Evolutionary conservation across 2,797 vertebrate genomes (phyloP).

Genomic region (Psittacula echo): DNA sequence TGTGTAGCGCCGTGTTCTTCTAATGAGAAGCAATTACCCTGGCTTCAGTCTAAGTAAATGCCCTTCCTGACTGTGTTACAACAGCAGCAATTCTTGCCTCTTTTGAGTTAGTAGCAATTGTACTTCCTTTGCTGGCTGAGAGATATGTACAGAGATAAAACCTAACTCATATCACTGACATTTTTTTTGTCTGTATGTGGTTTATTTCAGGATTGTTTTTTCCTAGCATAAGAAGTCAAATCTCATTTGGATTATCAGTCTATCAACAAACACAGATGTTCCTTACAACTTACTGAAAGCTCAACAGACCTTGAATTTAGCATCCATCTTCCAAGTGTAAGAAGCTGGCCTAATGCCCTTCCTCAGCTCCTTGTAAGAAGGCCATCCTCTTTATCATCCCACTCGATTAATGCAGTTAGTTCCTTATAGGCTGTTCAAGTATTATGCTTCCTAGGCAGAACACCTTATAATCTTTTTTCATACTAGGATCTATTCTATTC

Average conservation of each 20-base stretch:
- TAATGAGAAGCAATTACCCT: neutral
- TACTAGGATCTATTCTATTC: neutral
- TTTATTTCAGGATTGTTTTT: neutral
- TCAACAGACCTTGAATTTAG: neutral
- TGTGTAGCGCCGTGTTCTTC: conserved; percentile 18
- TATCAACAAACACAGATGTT: neutral
- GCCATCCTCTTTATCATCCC: neutral
- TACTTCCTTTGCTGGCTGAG: neutral
- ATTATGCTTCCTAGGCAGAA: neutral
- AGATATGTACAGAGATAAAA: neutral
- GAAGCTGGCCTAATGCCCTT: neutral
- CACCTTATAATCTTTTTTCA: neutral
- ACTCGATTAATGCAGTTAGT: neutral
- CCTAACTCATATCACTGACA: neutral
- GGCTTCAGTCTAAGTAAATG: neutral
- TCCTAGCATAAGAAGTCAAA: neutral
- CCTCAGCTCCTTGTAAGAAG: neutral
- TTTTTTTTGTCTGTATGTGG: neutral
- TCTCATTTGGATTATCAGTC: neutral
- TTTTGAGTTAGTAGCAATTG: neutral
- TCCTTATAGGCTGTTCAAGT: neutral
- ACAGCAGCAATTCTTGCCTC: neutral
- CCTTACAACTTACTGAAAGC: neutral
- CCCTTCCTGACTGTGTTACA: neutral
- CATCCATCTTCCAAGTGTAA: neutral